Base-by-base conservation (phyloP, 2,113 vertebrate species). In the Carassius auratus region DNA sequence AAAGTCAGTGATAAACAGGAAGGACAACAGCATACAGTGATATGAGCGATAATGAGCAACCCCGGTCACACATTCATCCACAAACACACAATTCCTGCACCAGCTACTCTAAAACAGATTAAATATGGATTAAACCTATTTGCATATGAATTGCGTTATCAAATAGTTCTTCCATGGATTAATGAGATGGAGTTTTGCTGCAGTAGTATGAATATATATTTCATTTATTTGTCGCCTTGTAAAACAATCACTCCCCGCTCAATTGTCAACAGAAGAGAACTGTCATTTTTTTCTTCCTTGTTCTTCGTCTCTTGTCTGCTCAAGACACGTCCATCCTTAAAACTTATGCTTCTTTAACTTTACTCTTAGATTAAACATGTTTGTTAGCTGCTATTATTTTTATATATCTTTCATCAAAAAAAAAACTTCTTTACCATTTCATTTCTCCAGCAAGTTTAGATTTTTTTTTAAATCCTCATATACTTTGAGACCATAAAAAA, bases 51-150 rank as follows among this genome's bases (percentile, higher is more conserved):
- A 55, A 77, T 23, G 26, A 74, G 59, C 30, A 64, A 14, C 26
- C 5, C 8, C 38, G 62, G 14, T 57, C 50, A 21, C 36, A 55
- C 81, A 71, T 76, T 68, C 61, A 71, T 30, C 23, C 55, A 84
- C 10, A 66, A 61, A 66, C 76, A 59, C 66, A 59, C 52, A 8
- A 52, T 69, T 45, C 66, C 50, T 6, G 12, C 21, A 62, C n/a
- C 17, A 19, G 15, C 33, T 81, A 38, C 33, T 81, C 21, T 5
- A 0, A 66, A 26, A 61, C 50, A 83, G 64, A 84, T 87, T 84
- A 80, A 84, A 61, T 45, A 81, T 81, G 86, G 77, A 84, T 68
- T 81, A 87, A 85, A 5, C 33, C 14, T 3, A 87, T 85, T 85
- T 81, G 8, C 86, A 85, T 81, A 81, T 59, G 74, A 84, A 84